Percentiles rank a stretch among this genome's conserved stretches.
phyloP scores from a whole-genome alignment of 2,797 vertebrate genomes.

The Alca torda region DNA sequence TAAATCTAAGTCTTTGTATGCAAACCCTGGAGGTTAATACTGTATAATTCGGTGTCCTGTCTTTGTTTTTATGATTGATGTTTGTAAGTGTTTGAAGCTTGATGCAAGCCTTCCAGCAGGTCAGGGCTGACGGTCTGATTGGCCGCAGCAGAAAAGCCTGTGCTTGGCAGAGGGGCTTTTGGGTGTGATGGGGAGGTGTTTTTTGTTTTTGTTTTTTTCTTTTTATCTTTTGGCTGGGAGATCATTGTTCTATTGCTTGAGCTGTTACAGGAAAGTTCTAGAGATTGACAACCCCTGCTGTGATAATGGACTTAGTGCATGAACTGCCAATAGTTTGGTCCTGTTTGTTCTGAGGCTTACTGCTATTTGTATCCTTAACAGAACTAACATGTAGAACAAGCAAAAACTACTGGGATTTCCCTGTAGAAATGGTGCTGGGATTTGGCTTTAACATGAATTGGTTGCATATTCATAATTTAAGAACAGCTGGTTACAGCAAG shows the following conservation, averaged over 20 bases:
- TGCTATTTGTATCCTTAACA: conserved; percentile 85
- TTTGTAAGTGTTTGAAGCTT: conserved; percentile 88
- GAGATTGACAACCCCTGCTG: conserved; percentile 82
- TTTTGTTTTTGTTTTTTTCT: conserved; percentile 31
- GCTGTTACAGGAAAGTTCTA: conserved; percentile 77
- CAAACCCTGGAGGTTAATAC: conserved; percentile 96
- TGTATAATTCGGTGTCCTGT: conserved; percentile 93
- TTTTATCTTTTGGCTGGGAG: conserved; percentile 46
- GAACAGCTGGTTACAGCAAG: conserved; percentile 86
- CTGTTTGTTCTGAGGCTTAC: conserved; percentile 84
- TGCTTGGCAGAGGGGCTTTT: conserved; percentile 79
- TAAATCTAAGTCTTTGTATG: conserved; percentile 93
- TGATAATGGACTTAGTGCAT: conserved; percentile 83
- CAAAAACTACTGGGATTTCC: conserved; percentile 76
- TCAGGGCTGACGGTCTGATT: conserved; percentile 85
- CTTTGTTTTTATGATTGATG: conserved; percentile 95
- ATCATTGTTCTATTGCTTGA: conserved; percentile 82
- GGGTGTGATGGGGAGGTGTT: conserved; percentile 80
- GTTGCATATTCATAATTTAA: conserved; percentile 86
- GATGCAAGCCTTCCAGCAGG: conserved; percentile 84
- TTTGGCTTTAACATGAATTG: conserved; percentile 80
- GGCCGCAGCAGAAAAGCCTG: conserved; percentile 77
- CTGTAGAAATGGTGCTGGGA: conserved; percentile 80
- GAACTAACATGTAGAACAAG: conserved; percentile 78
- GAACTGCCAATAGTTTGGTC: conserved; percentile 78